Evolutionary conservation across 2,797 vertebrate genomes (phyloP).

Genomic region (Crax fasciolata): DNA sequence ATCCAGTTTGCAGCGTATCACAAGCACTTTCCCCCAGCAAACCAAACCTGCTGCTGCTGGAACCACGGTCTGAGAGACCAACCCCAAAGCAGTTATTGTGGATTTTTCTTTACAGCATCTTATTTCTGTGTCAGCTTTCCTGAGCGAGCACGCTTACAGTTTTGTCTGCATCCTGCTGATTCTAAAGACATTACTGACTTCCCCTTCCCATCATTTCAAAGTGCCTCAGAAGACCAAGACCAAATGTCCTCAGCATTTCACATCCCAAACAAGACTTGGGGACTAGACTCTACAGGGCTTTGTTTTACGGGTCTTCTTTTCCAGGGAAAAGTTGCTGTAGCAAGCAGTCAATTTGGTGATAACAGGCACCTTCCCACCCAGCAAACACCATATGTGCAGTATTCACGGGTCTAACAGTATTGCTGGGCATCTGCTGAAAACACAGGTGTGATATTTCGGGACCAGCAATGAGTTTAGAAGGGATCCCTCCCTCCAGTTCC

Average conservation of each 20-base stretch:
- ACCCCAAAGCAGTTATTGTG: neutral
- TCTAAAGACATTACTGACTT: neutral
- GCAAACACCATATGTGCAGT: neutral
- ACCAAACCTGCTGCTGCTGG: neutral
- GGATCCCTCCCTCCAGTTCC: neutral
- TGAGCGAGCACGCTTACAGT: neutral
- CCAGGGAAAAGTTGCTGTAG: neutral
- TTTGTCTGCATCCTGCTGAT: neutral
- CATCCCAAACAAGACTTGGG: neutral
- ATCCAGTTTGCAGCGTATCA: neutral
- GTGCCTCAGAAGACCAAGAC: neutral
- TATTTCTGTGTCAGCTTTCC: neutral
- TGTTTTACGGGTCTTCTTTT: neutral
- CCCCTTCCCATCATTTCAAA: neutral
- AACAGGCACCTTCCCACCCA: neutral
- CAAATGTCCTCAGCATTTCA: neutral
- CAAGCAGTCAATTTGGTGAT: neutral
- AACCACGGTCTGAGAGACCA: neutral
- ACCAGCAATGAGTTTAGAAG: neutral
- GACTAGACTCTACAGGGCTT: neutral
- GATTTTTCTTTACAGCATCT: neutral
- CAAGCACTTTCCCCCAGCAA: neutral
- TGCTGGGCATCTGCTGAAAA: neutral
- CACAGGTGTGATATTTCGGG: neutral
- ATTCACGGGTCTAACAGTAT: neutral